A percentile compares a stretch with the other conserved stretches of the same genome.
These are phyloP conservation scores for Netelia inedita DNA, from an alignment of 2,888 invertebrate genomes.

Conservation along the genomic window DNA sequence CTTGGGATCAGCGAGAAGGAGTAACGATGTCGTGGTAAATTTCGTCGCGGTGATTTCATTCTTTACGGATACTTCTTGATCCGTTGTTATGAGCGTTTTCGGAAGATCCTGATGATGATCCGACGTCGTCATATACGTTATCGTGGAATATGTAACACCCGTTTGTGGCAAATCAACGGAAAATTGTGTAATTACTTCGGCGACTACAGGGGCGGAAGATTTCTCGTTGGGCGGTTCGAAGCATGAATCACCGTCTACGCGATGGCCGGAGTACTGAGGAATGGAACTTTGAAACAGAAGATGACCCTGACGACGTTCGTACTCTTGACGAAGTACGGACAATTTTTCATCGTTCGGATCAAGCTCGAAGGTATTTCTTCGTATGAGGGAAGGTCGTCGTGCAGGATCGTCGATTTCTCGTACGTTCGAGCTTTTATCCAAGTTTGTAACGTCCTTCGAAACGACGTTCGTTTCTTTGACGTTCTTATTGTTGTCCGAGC, in stretches of 20 bases:
- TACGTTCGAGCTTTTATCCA: conserved; percentile 64
- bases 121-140: conserved; percentile 41
- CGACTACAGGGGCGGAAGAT: conserved; percentile 14
- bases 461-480: conserved; percentile 56
- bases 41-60: conserved; percentile 33
- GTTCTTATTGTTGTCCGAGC: conserved; percentile 80
- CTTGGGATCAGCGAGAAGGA: conserved; percentile 36
- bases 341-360: conserved; percentile 84
- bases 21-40: conserved; percentile 18
- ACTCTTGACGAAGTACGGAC: conserved; percentile 85
- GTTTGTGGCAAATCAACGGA: conserved; percentile 32
- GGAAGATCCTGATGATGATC: conserved; percentile 30
- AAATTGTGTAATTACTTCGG: conserved; percentile 23
- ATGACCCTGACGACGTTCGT: conserved; percentile 87
- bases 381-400: conserved; percentile 80
- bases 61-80: conserved; percentile 25
- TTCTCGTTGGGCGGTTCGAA: conserved; percentile 67
- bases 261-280: conserved; percentile 88
- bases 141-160: conserved; percentile 51
- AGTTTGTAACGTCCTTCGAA: conserved; percentile 56
- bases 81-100: conserved; percentile 20
- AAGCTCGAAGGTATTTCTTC: conserved; percentile 85
- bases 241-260: conserved; percentile 83
- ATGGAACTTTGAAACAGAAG: conserved; percentile 88
- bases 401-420: conserved; percentile 38